Evolutionary conservation across 2,797 vertebrate genomes (phyloP).

Genomic region (Crocodylus rhombifer): DNA sequence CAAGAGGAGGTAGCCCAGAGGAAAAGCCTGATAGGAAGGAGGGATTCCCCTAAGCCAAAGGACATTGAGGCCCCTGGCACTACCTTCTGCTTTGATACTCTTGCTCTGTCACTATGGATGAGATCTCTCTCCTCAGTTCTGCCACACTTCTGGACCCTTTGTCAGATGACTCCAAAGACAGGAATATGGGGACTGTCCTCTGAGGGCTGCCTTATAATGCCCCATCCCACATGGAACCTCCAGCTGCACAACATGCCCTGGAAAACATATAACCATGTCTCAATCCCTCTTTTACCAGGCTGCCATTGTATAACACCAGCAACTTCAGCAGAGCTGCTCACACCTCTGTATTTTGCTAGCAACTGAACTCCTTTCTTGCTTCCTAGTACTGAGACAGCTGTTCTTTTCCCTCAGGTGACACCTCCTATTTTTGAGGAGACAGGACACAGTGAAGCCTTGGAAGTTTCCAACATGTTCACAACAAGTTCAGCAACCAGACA

Average conservation of each 20-base stretch:
- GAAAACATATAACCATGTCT: not conserved
- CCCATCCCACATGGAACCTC: not conserved
- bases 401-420: not conserved
- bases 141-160: not conserved
- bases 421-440: not conserved
- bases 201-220: not conserved
- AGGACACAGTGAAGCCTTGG: not conserved
- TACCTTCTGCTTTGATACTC: conserved; percentile 6
- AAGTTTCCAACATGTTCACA: conserved; percentile 11
- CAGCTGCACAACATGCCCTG: not conserved
- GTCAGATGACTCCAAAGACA: not conserved
- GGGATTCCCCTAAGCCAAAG: conserved; percentile 33
- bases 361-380: not conserved
- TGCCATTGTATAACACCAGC: not conserved
- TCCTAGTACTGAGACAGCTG: not conserved
- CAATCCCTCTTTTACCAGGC: not conserved
- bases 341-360: not conserved
- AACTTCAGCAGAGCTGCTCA: not conserved
- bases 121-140: conserved; percentile 7
- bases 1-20: conserved; percentile 47
- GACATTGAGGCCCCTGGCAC: conserved; percentile 12
- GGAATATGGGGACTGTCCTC: not conserved
- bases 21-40: conserved; percentile 40
- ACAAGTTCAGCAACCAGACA: not conserved
- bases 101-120: not conserved